These are phyloP conservation scores for Daubentonia madagascariensis DNA, from an alignment of 2,113 vertebrate species.

Conservation along the genomic window DNA sequence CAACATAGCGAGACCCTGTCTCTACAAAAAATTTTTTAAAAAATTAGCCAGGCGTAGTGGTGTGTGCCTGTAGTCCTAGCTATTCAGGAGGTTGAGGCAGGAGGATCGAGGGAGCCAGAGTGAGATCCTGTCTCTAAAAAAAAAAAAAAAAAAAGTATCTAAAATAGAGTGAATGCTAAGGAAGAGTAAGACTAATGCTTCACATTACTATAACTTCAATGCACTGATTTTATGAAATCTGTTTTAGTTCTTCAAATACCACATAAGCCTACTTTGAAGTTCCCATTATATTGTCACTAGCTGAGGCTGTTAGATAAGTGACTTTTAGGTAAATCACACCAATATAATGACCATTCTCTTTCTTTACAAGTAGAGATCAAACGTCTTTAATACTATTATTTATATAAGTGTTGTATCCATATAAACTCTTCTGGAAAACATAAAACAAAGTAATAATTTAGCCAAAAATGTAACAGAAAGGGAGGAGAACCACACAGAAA, in stretches of 20 bases:
- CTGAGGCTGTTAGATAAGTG: not conserved
- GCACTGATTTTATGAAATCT: not conserved
- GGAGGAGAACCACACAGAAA: not conserved
- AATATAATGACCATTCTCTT: not conserved
- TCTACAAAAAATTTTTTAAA: not conserved
- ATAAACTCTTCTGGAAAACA: not conserved
- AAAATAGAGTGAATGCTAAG: not conserved
- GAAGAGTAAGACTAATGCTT: not conserved
- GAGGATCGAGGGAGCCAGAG: not conserved
- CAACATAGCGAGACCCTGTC: not conserved
- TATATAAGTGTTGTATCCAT: not conserved
- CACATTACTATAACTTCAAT: not conserved
- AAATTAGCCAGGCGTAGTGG: not conserved
- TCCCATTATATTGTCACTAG: not conserved
- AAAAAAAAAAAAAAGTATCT: not conserved
- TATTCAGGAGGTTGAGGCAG: not conserved
- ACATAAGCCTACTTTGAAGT: not conserved
- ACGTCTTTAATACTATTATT: conserved; percentile 16
- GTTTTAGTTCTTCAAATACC: conserved; percentile 23
- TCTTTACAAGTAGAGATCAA: not conserved
- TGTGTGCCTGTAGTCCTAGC: not conserved
- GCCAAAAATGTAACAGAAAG: not conserved
- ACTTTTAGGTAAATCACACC: not conserved
- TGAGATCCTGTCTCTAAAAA: not conserved
- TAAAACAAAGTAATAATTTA: not conserved